A percentile compares a stretch with the other conserved stretches of the same genome.
Conservation (phyloP, 2,888 invertebrate species). For the Micoletzkya japonica region DNA sequence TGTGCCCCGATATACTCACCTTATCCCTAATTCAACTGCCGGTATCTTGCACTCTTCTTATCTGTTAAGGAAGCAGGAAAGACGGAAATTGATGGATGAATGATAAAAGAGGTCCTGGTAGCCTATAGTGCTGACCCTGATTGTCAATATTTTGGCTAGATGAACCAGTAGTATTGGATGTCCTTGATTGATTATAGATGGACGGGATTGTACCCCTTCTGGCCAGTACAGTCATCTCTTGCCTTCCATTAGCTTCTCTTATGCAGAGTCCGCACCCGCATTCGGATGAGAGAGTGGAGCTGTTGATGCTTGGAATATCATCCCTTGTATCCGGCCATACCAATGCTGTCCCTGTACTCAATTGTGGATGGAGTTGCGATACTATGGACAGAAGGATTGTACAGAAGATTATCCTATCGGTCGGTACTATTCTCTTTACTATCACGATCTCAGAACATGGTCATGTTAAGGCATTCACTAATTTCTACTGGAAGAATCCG, state of each 20-base stretch:
- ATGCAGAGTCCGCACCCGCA: no score
- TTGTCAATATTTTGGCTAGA: neutral
- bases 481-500: conserved; percentile 85
- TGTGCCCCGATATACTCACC: conserved; percentile 88
- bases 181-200: no score
- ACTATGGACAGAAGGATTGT: conserved; percentile 17
- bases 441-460: neutral
- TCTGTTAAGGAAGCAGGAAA: neutral
- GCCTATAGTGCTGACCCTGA: neutral
- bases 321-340: conserved; percentile 83
- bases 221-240: no score
- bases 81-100: neutral
- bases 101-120: neutral
- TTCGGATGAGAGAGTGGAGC: no score
- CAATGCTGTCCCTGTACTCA: conserved; percentile 91
- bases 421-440: neutral
- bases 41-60: conserved; percentile 21
- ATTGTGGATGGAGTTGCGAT: conserved; percentile 80
- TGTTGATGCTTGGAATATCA: no score
- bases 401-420: conserved; percentile 29
- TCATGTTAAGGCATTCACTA: conserved; percentile 97
- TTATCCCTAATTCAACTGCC: conserved; percentile 82
- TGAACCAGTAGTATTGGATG: no score
- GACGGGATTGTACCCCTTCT: no score
- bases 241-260: no score